Base-by-base conservation (phyloP, 2,797 vertebrate genomes). In the Zalophus californianus region DNA sequence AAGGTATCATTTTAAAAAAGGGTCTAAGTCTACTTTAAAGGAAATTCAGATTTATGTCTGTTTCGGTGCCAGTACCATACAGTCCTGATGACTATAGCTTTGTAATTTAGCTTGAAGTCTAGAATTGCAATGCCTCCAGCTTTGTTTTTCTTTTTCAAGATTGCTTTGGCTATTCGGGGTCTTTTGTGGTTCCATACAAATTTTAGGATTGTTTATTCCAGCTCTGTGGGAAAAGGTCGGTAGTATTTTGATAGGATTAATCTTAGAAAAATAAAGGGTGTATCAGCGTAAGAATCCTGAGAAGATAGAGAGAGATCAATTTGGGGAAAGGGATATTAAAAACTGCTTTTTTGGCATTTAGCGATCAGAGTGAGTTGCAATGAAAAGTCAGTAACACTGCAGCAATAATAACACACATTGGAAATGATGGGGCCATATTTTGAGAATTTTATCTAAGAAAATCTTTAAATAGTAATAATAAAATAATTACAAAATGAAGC, bases 401-500 rank as follows among this genome's bases (percentile, higher is more conserved):
- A 18, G 41, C 18, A 62, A n/a, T 52, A 91, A 66, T 2, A 68
- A 68, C 44, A 95, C 27, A 77, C 52, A 79, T 2, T 62, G 27
- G 20, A 87, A 86, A 52, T 50, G 9, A 4, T 52, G 62, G 27
- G 14, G 1, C 20, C 12, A 38, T 41, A 50, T 56, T 54, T 73
- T 32, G 86, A 75, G 7, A 83, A 86, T 90, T 84, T 91, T 0
- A 50, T 32, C 32, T 48, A 29, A 44, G 23, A 82, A 92, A 90
- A 41, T 66, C 75, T 78, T 87, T 72, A 88, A 86, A 70, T 58
- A 77, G 48, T 6, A 44, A 70, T 14, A 86, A 95, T 23, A 62
- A 77, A 78, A 91, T 25, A 84, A 83, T 52, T 44, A 86, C 13
- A 78, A 41, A 92, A 79, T 94, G 29, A 62, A 70, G 82, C 75